Evolutionary conservation across 2,888 invertebrate genomes (phyloP).

Genomic region (Rosalia funebris): DNA sequence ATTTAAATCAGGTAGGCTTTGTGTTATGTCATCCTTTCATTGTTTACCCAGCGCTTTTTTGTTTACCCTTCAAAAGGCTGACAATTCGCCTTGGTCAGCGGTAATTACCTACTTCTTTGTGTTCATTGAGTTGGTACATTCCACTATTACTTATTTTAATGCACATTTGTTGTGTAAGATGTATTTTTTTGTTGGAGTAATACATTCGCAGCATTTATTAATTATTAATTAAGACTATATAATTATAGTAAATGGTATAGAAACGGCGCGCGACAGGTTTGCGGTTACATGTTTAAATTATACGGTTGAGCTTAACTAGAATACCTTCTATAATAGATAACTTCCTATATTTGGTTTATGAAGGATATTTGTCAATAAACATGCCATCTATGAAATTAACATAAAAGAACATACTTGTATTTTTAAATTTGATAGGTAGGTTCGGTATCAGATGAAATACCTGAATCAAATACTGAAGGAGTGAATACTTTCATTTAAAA

Average conservation of each 20-base stretch:
- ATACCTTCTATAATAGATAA: constrained; percentile 10
- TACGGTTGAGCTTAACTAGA: neutral
- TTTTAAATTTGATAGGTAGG: too few relatives aligned
- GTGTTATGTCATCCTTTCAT: constrained; percentile 17
- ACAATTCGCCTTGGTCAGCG: constrained; percentile 10
- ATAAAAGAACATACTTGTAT: too few relatives aligned
- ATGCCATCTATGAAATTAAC: constrained; percentile 5
- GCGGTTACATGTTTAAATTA: constrained; percentile 7
- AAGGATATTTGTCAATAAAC: constrained; percentile 12
- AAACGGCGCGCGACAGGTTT: constrained; percentile 10
- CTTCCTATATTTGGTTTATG: constrained; percentile 25
- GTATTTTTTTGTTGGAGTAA: neutral
- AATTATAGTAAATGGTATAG: constrained; percentile 1
- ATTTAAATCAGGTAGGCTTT: constrained; percentile 29
- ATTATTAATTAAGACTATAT: neutral
- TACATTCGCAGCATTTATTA: neutral
- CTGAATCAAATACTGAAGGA: too few relatives aligned
- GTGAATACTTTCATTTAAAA: too few relatives aligned
- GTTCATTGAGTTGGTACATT: neutral
- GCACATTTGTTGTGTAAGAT: constrained; percentile 6
- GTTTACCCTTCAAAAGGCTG: neutral
- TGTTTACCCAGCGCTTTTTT: constrained; percentile 5
- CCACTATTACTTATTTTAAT: neutral
- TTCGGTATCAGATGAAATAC: too few relatives aligned
- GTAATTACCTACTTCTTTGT: constrained; percentile 10